Evolutionary conservation across 2,797 vertebrate species (phyloP).

Genomic region (Gymnothorax reevesii): DNA sequence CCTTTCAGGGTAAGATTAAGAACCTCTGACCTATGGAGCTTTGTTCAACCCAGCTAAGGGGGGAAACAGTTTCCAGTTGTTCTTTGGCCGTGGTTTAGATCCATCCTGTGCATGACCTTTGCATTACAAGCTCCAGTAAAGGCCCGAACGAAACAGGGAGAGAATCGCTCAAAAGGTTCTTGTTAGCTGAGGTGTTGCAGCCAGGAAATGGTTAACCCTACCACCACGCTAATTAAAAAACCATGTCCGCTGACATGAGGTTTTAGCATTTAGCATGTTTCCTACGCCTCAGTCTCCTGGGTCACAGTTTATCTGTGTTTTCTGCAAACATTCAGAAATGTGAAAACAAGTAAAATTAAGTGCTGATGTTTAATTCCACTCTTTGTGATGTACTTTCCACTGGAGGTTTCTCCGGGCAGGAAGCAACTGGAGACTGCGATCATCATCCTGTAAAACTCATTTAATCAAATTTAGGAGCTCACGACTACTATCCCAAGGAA

Average conservation of each 20-base stretch:
- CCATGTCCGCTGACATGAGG: neutral
- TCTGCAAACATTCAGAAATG: neutral
- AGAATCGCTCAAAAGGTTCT: neutral
- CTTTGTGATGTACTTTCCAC: neutral
- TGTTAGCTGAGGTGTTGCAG: neutral
- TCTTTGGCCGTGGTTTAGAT: neutral
- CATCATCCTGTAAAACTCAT: neutral
- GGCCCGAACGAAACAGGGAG: neutral
- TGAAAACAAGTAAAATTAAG: neutral
- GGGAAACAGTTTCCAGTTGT: neutral
- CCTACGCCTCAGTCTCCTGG: too few species aligned
- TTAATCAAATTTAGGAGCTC: neutral
- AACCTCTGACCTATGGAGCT: too few species aligned
- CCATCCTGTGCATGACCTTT: neutral
- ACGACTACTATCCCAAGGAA: neutral
- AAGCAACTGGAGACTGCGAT: neutral
- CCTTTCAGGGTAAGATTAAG: too few species aligned
- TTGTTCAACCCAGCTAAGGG: too few species aligned
- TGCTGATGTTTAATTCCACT: neutral
- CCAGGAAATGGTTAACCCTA: neutral
- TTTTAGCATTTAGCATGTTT: neutral
- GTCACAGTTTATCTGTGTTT: neutral
- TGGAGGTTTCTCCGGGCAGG: neutral
- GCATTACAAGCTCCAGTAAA: neutral
- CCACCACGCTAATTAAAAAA: constrained; percentile 12